phyloP scores from a whole-genome alignment of 2,888 invertebrate genomes.

The Drosophila anomalata region DNA sequence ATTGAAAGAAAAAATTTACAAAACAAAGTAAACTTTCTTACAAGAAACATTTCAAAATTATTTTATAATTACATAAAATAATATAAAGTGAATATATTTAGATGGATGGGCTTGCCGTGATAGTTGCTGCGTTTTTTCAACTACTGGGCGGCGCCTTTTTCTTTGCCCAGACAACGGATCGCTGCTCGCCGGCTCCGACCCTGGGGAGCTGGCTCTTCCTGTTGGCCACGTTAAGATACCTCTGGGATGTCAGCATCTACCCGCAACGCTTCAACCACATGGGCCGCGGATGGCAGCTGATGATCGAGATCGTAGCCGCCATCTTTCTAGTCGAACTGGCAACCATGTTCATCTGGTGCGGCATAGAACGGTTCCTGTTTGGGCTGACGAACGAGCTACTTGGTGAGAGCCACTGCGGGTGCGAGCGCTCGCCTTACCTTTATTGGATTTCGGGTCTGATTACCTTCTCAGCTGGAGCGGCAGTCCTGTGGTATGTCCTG shows the following conservation, averaged over 20 bases:
- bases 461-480: slow-evolving; percentile 17
- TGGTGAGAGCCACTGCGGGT: neutral
- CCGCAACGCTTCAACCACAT: slow-evolving; percentile 72
- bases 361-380: slow-evolving; percentile 56
- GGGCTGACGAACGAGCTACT: slow-evolving; percentile 16
- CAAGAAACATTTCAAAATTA: slow-evolving; percentile 1
- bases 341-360: slow-evolving; percentile 72
- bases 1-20: neutral
- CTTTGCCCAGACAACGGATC: slow-evolving; percentile 63
- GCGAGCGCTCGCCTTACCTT: neutral
- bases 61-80: neutral
- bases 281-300: slow-evolving; percentile 53
- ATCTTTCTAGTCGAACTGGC: slow-evolving; percentile 67
- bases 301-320: slow-evolving; percentile 59
- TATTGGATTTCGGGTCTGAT: slow-evolving; percentile 23
- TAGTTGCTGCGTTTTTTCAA: slow-evolving; percentile 60
- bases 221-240: slow-evolving; percentile 58
- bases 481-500: slow-evolving; percentile 45
- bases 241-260: slow-evolving; percentile 66
- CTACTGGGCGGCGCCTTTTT: slow-evolving; percentile 66
- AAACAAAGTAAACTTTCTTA: neutral
- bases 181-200: slow-evolving; percentile 70
- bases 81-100: neutral
- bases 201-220: slow-evolving; percentile 75
- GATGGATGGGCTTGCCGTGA: slow-evolving; percentile 58